Percentiles rank a stretch among this genome's conserved stretches.
Evolutionary conservation across 2,888 invertebrate species (phyloP).

Genomic region (Linnaemya vulpina): DNA sequence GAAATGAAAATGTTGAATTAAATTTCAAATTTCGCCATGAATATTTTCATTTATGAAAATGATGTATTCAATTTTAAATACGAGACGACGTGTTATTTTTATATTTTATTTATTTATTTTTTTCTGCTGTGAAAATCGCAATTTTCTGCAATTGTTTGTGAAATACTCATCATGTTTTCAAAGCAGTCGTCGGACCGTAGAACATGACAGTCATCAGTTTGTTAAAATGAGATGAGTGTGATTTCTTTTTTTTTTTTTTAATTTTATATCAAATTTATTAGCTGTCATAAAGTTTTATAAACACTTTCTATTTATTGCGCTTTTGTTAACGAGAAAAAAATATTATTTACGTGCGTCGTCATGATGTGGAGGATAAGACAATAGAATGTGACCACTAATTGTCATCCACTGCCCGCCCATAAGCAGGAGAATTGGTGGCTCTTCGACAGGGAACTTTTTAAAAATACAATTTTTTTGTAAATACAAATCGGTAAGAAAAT

Average conservation of each 20-base stretch:
- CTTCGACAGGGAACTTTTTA: too few relatives aligned
- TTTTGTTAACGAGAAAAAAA: background rate
- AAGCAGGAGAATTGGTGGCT: too few relatives aligned
- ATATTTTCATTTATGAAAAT: constrained; percentile 18
- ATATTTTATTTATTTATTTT: too few relatives aligned
- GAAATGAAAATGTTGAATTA: background rate
- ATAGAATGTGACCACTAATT: too few relatives aligned
- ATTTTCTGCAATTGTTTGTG: constrained; percentile 1
- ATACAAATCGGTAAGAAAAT: too few relatives aligned
- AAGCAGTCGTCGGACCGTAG: constrained; percentile 49
- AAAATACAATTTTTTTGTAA: too few relatives aligned
- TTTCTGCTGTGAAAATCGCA: background rate
- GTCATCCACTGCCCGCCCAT: too few relatives aligned
- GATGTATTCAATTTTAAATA: constrained; percentile 27
- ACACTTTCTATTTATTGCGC: background rate
- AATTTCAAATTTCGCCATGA: constrained; percentile 5
- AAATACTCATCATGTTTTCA: constrained; percentile 30
- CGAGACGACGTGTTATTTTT: too few relatives aligned
- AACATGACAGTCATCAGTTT: constrained; percentile 65
- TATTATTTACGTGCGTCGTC: background rate
- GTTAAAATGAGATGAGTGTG: constrained; percentile 23
- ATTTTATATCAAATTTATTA: constrained; percentile 57
- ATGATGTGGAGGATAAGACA: too few relatives aligned
- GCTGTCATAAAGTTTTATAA: constrained; percentile 33
- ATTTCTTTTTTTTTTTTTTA: background rate